These are phyloP conservation scores for Glaucidium brasilianum DNA, from an alignment of 2,113 vertebrate genomes.

Conservation along the genomic window DNA sequence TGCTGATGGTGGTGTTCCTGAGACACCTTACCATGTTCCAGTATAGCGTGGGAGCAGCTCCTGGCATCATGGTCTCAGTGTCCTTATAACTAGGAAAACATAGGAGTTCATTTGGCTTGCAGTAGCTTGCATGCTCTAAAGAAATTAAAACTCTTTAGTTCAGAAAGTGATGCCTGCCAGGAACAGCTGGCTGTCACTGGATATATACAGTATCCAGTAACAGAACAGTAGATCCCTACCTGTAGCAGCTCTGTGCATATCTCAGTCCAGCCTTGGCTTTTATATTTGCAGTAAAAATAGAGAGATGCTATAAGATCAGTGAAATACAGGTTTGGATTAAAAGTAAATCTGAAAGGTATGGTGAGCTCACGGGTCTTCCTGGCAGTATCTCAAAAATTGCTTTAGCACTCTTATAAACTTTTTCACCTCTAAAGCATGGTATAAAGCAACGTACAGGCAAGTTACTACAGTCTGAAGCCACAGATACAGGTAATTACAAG, in stretches of 20 bases:
- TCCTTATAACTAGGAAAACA: not conserved
- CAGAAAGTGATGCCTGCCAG: not conserved
- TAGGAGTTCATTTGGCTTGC: not conserved
- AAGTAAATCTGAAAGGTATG: not conserved
- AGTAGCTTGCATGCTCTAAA: not conserved
- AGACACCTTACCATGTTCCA: not conserved
- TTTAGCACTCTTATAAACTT: not conserved
- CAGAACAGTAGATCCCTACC: not conserved
- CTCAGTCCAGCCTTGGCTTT: not conserved
- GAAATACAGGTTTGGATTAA: not conserved
- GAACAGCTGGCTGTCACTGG: not conserved
- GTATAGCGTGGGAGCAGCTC: not conserved
- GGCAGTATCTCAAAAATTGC: not conserved
- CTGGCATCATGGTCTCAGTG: not conserved
- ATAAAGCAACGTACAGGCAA: not conserved
- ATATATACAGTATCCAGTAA: not conserved
- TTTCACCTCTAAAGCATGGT: not conserved
- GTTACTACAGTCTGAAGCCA: not conserved
- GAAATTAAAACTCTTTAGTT: not conserved
- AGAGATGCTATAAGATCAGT: not conserved
- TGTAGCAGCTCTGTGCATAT: accelerated
- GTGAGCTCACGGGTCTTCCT: not conserved
- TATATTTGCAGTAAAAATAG: not conserved
- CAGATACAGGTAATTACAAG: not conserved
- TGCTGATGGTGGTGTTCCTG: not conserved